Percentiles rank a stretch among this genome's conserved stretches.
Conservation (phyloP, 1,140 invertebrate genomes). For the Streblospio benedicti region DNA sequence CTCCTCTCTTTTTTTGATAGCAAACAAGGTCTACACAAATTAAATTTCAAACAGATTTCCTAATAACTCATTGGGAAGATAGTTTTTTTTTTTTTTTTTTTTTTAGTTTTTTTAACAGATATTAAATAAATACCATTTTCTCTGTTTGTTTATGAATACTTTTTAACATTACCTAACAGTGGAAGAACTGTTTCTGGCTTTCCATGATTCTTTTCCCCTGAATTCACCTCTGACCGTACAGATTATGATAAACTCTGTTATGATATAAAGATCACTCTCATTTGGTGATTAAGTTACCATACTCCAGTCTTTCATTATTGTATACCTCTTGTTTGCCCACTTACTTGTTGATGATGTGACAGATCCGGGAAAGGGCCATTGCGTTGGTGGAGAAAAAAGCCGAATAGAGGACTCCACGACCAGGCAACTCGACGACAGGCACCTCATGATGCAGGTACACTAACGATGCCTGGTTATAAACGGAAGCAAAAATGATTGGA, state of each 20-base stretch:
- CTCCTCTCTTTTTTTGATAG: neutral
- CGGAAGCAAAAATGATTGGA: neutral
- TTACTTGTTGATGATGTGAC: constrained; percentile 9
- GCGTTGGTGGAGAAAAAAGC: constrained; percentile 4
- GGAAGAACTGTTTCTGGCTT: neutral
- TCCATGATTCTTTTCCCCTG: neutral
- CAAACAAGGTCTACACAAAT: too few species aligned
- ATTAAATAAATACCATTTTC: too few species aligned
- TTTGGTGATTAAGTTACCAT: neutral
- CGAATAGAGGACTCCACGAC: neutral
- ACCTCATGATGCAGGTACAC: neutral
- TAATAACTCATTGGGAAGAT: too few species aligned
- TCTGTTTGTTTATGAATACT: too few species aligned
- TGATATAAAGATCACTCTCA: neutral
- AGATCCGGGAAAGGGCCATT: constrained; percentile 6
- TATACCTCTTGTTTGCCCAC: neutral
- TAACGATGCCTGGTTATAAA: neutral
- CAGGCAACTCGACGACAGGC: neutral
- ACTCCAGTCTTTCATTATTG: neutral
- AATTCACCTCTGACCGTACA: neutral
- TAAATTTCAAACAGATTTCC: too few species aligned
- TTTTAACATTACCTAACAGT: too few species aligned
- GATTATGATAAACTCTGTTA: neutral
- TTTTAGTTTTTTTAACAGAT: too few species aligned
- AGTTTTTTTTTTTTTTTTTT: too few species aligned